phyloP scores from a whole-genome alignment of 2,113 vertebrate genomes.

The Pomatorhinus ruficollis region DNA sequence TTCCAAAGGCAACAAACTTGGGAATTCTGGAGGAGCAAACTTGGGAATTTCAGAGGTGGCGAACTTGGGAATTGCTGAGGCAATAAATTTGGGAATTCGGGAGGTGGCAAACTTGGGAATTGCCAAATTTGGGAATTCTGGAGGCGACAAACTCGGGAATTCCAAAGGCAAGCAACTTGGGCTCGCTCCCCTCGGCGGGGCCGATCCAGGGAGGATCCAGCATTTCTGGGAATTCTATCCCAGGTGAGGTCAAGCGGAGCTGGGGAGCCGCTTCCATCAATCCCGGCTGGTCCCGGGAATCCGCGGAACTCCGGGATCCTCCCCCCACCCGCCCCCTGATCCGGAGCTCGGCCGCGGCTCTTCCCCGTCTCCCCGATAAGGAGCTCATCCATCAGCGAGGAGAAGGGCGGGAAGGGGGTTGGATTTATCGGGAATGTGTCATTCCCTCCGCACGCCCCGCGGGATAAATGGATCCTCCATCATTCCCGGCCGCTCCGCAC shows the following conservation, averaged over 20 bases:
- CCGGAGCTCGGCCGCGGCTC: neutral
- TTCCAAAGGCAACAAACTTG: rapidly evolving
- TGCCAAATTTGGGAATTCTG: too few species aligned
- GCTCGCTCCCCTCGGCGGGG: rapidly evolving
- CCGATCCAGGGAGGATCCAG: rapidly evolving
- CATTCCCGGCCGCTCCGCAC: slow-evolving; percentile 52
- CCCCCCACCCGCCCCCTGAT: neutral
- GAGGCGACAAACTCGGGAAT: too few species aligned
- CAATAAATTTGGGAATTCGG: too few species aligned
- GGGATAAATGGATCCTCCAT: slow-evolving; percentile 73
- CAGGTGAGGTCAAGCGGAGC: rapidly evolving
- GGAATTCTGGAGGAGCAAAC: neutral
- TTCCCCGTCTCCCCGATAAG: slow-evolving; percentile 38
- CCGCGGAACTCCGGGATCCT: neutral
- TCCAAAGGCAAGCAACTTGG: rapidly evolving
- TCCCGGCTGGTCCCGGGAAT: neutral
- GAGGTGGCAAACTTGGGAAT: too few species aligned
- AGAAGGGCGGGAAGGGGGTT: rapidly evolving
- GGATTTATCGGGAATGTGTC: slow-evolving; percentile 52
- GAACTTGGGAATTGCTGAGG: rapidly evolving
- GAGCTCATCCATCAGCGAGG: slow-evolving; percentile 59
- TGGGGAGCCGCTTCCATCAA: rapidly evolving
- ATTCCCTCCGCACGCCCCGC: slow-evolving; percentile 56
- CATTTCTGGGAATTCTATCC: rapidly evolving
- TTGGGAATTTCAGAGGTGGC: rapidly evolving